Percentiles rank a stretch among this genome's conserved stretches.
Evolutionary conservation across 1,140 invertebrate species (phyloP).

Genomic region (Cryptotermes secundus): DNA sequence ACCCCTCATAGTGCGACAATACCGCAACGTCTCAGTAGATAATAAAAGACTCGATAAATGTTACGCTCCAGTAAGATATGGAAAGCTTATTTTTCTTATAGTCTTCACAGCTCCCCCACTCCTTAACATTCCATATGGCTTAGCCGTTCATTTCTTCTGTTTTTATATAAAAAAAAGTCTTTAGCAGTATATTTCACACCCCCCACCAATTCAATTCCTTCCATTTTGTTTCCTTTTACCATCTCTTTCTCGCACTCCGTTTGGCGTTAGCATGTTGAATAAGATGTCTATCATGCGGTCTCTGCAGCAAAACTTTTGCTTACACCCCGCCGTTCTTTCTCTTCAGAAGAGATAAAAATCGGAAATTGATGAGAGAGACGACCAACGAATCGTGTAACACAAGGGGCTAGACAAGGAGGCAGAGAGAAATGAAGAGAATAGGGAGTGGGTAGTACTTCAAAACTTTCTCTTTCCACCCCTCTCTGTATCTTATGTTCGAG

Average conservation of each 20-base stretch:
- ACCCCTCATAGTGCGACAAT: not conserved
- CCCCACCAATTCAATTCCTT: too few species aligned
- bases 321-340: not conserved
- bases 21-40: not conserved
- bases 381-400: not conserved
- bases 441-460: not conserved
- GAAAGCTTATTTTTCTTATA: too few species aligned
- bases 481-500: not conserved
- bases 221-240: too few species aligned
- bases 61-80: not conserved
- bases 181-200: too few species aligned
- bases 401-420: not conserved
- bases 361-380: not conserved
- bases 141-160: too few species aligned
- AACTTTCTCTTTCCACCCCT: not conserved
- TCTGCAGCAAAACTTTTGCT: not conserved
- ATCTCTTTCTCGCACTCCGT: not conserved
- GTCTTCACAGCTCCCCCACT: too few species aligned
- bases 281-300: not conserved
- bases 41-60: constrained; percentile 1
- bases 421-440: not conserved
- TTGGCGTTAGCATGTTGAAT: constrained; percentile 6
- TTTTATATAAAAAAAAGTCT: too few species aligned
- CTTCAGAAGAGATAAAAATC: not conserved
- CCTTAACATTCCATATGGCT: too few species aligned